These are phyloP conservation scores for Anaspis maculata DNA, from an alignment of 2,888 invertebrate genomes.

Conservation along the genomic window DNA sequence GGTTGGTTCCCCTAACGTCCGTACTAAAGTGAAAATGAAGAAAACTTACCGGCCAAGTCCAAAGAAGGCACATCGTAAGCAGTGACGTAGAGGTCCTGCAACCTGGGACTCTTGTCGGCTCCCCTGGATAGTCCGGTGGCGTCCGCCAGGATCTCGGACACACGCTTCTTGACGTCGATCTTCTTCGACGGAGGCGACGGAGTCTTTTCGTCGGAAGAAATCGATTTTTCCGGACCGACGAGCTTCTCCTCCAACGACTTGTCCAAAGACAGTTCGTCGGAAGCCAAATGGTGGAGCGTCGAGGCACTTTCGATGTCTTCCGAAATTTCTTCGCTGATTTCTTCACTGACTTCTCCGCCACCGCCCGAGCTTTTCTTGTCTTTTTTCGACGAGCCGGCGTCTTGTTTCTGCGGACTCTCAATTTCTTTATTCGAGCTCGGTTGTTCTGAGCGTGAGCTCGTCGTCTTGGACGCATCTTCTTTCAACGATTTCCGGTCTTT, in stretches of 20 bases:
- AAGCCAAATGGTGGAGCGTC: neutral
- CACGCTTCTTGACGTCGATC: slow-evolving; percentile 34
- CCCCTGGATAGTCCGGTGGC: slow-evolving; percentile 22
- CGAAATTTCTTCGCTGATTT: neutral
- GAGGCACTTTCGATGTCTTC: neutral
- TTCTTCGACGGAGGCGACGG: slow-evolving; percentile 4
- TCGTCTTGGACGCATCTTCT: too few species aligned
- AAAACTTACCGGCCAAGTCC: too few species aligned
- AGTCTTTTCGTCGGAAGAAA: neutral
- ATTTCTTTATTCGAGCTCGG: too few species aligned
- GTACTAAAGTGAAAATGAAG: too few species aligned
- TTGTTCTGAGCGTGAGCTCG: too few species aligned
- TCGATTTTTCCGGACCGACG: neutral
- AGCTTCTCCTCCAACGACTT: slow-evolving; percentile 5
- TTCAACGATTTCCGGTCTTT: too few species aligned
- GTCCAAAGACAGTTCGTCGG: neutral
- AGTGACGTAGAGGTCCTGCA: slow-evolving; percentile 38
- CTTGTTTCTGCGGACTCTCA: too few species aligned
- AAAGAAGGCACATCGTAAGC: slow-evolving; percentile 36
- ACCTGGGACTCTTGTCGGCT: slow-evolving; percentile 34
- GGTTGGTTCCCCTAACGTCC: too few species aligned
- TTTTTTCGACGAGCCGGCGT: too few species aligned
- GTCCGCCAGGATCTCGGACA: slow-evolving; percentile 37
- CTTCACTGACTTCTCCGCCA: neutral
- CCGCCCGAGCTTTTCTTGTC: too few species aligned